Conservation (phyloP, 2,797 vertebrate species). For the Macroramphosus scolopax region DNA sequence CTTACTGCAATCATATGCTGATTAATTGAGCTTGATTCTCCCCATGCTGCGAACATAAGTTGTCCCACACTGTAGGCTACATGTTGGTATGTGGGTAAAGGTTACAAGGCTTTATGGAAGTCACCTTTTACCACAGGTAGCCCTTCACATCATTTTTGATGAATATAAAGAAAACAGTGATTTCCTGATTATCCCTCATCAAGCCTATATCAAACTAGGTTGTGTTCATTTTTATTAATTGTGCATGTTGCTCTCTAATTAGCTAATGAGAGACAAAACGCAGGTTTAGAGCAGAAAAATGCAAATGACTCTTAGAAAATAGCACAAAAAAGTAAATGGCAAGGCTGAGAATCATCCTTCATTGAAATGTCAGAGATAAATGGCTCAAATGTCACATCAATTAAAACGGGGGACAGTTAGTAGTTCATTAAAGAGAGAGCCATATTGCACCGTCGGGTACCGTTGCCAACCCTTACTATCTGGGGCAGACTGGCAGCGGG, state of each 20-base stretch:
- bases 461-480: constrained; percentile 82
- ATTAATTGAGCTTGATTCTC: constrained; percentile 82
- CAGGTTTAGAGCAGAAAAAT: constrained; percentile 77
- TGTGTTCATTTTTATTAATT: constrained; percentile 80
- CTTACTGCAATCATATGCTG: constrained; percentile 80
- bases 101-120: constrained; percentile 74
- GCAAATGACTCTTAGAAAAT: constrained; percentile 80
- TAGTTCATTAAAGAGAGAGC: constrained; percentile 84
- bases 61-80: constrained; percentile 78
- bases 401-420: constrained; percentile 83
- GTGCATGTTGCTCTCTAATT: constrained; percentile 77
- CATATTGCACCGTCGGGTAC: constrained; percentile 82
- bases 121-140: constrained; percentile 76
- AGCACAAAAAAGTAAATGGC: constrained; percentile 82
- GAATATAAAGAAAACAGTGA: constrained; percentile 71
- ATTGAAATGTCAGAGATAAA: constrained; percentile 85
- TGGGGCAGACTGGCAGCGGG: constrained; percentile 81
- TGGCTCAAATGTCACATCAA: constrained; percentile 84
- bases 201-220: constrained; percentile 77
- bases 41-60: constrained; percentile 81
- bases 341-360: constrained; percentile 81
- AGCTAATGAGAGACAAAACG: constrained; percentile 79
- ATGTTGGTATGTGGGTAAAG: constrained; percentile 79
- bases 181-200: constrained; percentile 75
- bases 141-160: constrained; percentile 72